A percentile compares a stretch with the other conserved stretches of the same genome.
phyloP scores from a whole-genome alignment of 2,888 invertebrate species.

The Yponomeuta sedellus region DNA sequence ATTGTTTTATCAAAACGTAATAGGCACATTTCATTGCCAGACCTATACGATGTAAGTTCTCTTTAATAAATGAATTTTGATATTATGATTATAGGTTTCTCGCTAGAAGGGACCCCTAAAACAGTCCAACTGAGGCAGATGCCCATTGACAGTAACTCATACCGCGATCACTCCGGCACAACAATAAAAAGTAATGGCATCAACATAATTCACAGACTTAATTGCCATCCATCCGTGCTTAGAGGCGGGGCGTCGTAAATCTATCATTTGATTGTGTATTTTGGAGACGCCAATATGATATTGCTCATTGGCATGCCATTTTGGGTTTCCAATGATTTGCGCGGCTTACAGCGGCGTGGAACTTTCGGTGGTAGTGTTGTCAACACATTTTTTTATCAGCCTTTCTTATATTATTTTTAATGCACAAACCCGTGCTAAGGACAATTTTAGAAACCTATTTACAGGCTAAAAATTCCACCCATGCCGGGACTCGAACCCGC shows the following conservation, averaged over 20 bases:
- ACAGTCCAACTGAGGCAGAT: not conserved
- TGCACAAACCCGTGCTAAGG: too few species aligned
- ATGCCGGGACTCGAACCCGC: too few species aligned
- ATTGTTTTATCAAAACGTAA: too few species aligned
- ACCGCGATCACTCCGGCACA: not conserved
- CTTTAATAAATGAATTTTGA: too few species aligned
- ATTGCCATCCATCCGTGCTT: constrained; percentile 10
- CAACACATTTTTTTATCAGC: not conserved
- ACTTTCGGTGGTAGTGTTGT: not conserved
- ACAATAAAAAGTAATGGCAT: constrained; percentile 3
- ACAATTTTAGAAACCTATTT: too few species aligned
- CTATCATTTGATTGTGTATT: constrained; percentile 9
- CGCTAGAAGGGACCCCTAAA: not conserved
- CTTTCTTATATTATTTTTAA: too few species aligned
- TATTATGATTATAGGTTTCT: not conserved
- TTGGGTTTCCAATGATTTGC: not conserved
- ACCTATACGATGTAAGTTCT: too few species aligned
- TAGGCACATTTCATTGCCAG: too few species aligned
- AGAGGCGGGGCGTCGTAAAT: constrained; percentile 9
- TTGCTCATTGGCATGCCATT: not conserved
- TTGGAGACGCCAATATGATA: not conserved
- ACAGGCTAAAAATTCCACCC: too few species aligned
- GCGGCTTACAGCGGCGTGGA: too few species aligned
- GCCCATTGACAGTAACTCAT: constrained; percentile 1
- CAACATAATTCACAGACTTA: constrained; percentile 6